A percentile compares a stretch with the other conserved stretches of the same genome.
These are phyloP conservation scores for Istiophorus platypterus DNA, from an alignment of 2,113 vertebrate species.

Conservation along the genomic window DNA sequence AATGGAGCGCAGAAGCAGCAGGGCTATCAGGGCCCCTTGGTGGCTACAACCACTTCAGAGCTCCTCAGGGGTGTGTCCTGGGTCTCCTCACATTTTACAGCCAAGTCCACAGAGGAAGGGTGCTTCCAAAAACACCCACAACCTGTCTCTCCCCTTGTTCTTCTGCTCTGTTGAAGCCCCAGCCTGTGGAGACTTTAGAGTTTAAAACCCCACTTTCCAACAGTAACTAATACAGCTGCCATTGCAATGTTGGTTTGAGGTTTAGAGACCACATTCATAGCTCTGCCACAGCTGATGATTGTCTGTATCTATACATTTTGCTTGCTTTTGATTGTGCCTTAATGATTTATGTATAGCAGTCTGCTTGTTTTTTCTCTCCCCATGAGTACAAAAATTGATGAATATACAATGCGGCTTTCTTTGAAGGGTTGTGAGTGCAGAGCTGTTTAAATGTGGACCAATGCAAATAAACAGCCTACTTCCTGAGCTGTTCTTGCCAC, in stretches of 20 bases:
- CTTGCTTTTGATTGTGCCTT: slow-evolving; percentile 75
- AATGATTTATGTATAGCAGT: slow-evolving; percentile 79
- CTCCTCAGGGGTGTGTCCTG: slow-evolving; percentile 78
- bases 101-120: slow-evolving; percentile 77
- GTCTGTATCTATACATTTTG: slow-evolving; percentile 58
- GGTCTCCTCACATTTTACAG: slow-evolving; percentile 82
- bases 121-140: slow-evolving; percentile 74
- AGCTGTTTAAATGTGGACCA: slow-evolving; percentile 78
- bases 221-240: slow-evolving; percentile 54
- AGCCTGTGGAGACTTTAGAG: slow-evolving; percentile 70
- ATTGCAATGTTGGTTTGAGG: slow-evolving; percentile 55
- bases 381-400: slow-evolving; percentile 73
- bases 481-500: slow-evolving; percentile 66
- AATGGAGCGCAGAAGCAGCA: slow-evolving; percentile 86
- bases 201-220: slow-evolving; percentile 66
- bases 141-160: slow-evolving; percentile 61
- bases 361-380: slow-evolving; percentile 78
- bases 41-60: slow-evolving; percentile 78
- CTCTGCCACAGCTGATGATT: slow-evolving; percentile 54
- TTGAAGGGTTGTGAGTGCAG: slow-evolving; percentile 71
- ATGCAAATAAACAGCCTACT: slow-evolving; percentile 80
- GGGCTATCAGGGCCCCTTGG: slow-evolving; percentile 74
- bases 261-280: slow-evolving; percentile 63
- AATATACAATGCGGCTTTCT: slow-evolving; percentile 76
- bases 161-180: slow-evolving; percentile 70